Evolutionary conservation across 30 jellyfish, hydroid and myxozoan genomes (phyloP), one percentile per base, ranked within the genome.

Genomic region (Haliclystus octoradiatus): DNA sequence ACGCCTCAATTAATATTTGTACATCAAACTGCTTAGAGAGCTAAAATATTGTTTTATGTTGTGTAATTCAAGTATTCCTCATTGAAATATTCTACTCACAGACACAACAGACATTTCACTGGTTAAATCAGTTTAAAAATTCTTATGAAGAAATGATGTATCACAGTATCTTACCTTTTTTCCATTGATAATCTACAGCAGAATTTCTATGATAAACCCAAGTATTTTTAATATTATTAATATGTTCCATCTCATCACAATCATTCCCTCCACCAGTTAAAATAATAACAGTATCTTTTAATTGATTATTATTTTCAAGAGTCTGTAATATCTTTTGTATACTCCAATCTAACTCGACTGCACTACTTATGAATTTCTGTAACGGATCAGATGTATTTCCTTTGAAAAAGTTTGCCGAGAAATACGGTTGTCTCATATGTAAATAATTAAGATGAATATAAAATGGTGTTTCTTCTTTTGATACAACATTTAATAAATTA

Each of bases 261-360:
- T 62, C 47, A 0, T 74, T 74, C 28, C 72, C 50, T n/a, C n/a
- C n/a, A 14, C 95, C 95, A 46, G 95, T 75, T 27, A 82, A 26
- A 12, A 82, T 26, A 12, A 82, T 53, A 33, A 74, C 26, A 1
- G 92, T 75, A 31, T 82, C 28, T 2, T 50, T 67, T 13, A n/a
- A 32, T 26, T 74, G 28, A 30, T 69, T 34, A 24, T 26, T 50
- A 26, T 67, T 69, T 22, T 68, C 60, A 2, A 82, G 57, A 0
- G 66, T 69, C n/a, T 46, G 33, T 33, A 76, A 35, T 15, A 82
- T 71, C 33, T 82, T 66, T 3, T 87, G 89, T 22, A 82, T 75
- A 52, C 95, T 82, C 95, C 95, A 82, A 57, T 82, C 95, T 47
- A 82, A 72, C 32, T 82, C 95, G 13, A 28, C 53, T 35, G 73